Conservation (phyloP, 2,888 invertebrate genomes). For the Chromoteleia sp. region DNA sequence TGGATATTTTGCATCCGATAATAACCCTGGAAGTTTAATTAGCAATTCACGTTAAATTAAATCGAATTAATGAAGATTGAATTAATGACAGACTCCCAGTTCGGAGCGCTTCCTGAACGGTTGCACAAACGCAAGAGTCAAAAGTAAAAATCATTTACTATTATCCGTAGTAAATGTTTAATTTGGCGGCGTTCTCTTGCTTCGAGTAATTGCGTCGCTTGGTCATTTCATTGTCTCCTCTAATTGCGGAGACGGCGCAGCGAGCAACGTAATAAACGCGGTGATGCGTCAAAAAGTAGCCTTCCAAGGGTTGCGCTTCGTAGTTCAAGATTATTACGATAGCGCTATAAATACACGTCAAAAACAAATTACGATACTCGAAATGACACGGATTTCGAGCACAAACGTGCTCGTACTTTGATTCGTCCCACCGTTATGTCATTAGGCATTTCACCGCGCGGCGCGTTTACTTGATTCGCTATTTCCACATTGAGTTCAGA, state of each 20-base stretch:
- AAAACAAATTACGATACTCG: slow-evolving; percentile 43
- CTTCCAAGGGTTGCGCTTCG: slow-evolving; percentile 33
- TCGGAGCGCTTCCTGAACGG: slow-evolving; percentile 41
- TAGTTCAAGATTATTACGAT: slow-evolving; percentile 17
- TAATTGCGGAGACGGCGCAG: slow-evolving; percentile 31
- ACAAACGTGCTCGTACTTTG: slow-evolving; percentile 46
- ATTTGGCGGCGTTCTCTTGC: slow-evolving; percentile 24
- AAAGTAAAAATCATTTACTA: slow-evolving; percentile 20
- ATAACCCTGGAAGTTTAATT: slow-evolving; percentile 28
- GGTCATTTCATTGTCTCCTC: slow-evolving; percentile 54
- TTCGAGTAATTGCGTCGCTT: slow-evolving; percentile 28
- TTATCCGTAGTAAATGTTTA: slow-evolving; percentile 45
- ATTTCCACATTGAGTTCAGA: slow-evolving; percentile 62
- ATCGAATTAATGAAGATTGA: slow-evolving; percentile 23
- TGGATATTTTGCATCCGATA: not conserved
- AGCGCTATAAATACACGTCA: slow-evolving; percentile 13
- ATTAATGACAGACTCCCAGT: slow-evolving; percentile 30
- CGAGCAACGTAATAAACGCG: slow-evolving; percentile 28
- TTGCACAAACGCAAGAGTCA: slow-evolving; percentile 43
- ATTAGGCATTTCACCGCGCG: slow-evolving; percentile 65
- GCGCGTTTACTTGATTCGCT: slow-evolving; percentile 60
- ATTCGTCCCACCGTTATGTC: slow-evolving; percentile 64
- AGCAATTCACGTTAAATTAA: slow-evolving; percentile 26
- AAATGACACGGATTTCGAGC: slow-evolving; percentile 55
- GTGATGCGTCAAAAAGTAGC: slow-evolving; percentile 55